Evolutionary conservation across 2,113 vertebrate species (phyloP), one percentile per base, ranked within the genome.

Genomic region (Leucosticte australis): DNA sequence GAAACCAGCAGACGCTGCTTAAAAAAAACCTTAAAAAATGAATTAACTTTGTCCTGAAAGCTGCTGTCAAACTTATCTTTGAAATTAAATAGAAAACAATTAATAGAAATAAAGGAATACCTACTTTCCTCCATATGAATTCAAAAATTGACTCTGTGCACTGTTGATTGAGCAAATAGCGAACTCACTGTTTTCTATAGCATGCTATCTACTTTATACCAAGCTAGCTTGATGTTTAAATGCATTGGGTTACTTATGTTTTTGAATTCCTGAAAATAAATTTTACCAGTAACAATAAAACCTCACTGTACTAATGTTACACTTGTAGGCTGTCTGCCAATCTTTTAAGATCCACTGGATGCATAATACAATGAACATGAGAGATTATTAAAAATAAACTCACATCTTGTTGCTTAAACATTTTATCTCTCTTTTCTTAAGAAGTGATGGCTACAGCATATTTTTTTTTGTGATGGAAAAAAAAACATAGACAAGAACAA

Each of bases 381-480:
- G 42, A 7, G 22, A 78, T 88, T 90, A 88, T 95, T 86, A 81
- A 86, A 92, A 96, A 67, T 77, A 94, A 93, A 88, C 57, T 94
- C 75, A 68, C 16, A 78, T 90, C 41, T 86, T 83, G 15, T 28
- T 81, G 13, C 44, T 92, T 75, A 75, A 90, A 59, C 3, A 39
- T 92, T 84, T 91, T 87, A 13, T 89, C 28, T 85, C 10, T 81
- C 21, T 91, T 88, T 83, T 77, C 47, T 64, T 83, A 56, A 63
- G 78, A 90, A 87, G 24, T 39, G 17, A 93, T 88, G 0, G 0
- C 3, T 86, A 52, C n/a, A 86, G 55, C 8, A n/a, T 39, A 60
- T 17, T 14, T n/a, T 26, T 67, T 82, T 85, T 60, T 11, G 2
- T 2, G 27, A 17, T 68, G 2, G 0, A 27, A 30, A 65, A 5